phyloP scores from a whole-genome alignment of 2,888 invertebrate genomes.

The Meghimatium bilineatum region DNA sequence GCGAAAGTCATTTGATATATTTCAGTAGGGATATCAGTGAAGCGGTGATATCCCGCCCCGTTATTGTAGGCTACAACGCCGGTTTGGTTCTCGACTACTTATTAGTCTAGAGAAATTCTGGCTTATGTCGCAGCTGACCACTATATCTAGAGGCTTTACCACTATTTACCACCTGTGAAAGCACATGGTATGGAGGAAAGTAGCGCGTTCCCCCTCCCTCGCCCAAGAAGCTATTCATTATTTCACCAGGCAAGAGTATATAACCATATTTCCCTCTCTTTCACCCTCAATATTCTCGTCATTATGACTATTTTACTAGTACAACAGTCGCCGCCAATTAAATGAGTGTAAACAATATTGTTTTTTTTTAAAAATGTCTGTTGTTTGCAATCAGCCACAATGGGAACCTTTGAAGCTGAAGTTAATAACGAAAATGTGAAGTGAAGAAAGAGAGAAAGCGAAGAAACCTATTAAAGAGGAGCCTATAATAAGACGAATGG shows the following conservation, averaged over 20 bases:
- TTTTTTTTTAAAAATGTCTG: not conserved
- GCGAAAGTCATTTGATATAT: no score
- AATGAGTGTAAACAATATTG: not conserved
- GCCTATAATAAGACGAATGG: not conserved
- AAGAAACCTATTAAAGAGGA: not conserved
- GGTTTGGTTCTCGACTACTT: no score
- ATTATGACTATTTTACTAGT: not conserved
- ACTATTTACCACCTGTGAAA: no score
- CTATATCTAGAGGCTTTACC: no score
- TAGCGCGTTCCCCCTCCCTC: no score
- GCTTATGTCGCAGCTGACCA: no score
- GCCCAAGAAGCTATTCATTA: constrained; percentile 18
- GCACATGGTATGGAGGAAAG: no score
- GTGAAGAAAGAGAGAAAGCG: not conserved
- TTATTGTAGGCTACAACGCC: no score
- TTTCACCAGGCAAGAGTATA: not conserved
- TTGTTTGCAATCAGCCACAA: not conserved
- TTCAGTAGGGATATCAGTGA: no score
- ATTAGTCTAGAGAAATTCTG: no score
- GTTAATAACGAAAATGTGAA: not conserved
- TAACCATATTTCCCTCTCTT: not conserved
- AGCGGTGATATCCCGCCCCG: no score
- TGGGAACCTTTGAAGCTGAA: not conserved
- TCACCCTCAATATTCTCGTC: not conserved
- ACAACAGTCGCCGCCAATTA: not conserved